These are phyloP conservation scores for Yponomeuta sedellus DNA, from an alignment of 2,888 invertebrate genomes.

Conservation along the genomic window DNA sequence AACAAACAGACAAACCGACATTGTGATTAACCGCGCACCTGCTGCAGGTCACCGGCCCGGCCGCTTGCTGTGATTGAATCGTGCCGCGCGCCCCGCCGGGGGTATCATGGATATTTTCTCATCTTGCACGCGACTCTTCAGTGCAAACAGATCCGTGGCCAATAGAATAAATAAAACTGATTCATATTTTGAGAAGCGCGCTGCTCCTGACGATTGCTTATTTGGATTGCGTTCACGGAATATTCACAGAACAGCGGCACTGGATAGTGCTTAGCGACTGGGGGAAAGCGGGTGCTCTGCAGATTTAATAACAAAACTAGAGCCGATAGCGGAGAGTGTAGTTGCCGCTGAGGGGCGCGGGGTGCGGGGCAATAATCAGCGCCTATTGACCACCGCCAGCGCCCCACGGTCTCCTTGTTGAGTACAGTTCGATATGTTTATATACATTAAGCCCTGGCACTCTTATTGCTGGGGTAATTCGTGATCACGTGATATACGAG, in stretches of 20 bases:
- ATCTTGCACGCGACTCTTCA: neutral
- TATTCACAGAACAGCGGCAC: neutral
- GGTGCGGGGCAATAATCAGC: constrained; percentile 33
- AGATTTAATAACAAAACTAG: neutral
- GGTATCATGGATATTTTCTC: neutral
- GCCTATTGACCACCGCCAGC: constrained; percentile 32
- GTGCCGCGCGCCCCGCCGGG: neutral
- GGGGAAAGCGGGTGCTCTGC: neutral
- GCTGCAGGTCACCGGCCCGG: neutral
- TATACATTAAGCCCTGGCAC: no score
- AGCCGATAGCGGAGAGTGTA: constrained; percentile 18
- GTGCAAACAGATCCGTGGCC: neutral
- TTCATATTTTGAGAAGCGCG: neutral
- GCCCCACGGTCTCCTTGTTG: neutral
- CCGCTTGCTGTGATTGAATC: neutral
- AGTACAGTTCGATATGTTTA: no score
- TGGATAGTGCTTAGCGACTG: neutral
- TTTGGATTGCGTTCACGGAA: neutral
- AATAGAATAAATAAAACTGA: neutral
- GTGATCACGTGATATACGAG: no score
- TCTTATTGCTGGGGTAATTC: no score
- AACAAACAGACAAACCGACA: constrained; percentile 7
- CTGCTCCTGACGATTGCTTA: neutral
- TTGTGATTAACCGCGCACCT: constrained; percentile 9
- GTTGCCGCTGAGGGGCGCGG: constrained; percentile 13